Evolutionary conservation across 2,888 invertebrate genomes (phyloP).

Genomic region (Matsumyia berberina): DNA sequence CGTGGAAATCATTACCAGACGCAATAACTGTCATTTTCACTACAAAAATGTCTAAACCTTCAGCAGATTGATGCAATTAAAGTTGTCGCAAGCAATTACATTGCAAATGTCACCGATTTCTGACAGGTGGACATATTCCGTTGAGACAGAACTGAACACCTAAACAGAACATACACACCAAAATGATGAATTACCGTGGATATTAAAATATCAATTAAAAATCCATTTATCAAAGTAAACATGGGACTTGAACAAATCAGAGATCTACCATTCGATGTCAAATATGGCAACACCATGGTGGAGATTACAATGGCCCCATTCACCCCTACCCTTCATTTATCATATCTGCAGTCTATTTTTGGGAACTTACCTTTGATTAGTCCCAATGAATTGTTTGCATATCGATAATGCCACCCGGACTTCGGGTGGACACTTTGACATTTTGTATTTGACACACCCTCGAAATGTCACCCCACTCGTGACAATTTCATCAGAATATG

Average conservation of each 20-base stretch:
- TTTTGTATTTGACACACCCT: constrained; percentile 49
- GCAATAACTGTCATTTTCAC: constrained; percentile 23
- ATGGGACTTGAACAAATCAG: constrained; percentile 15
- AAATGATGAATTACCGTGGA: constrained; percentile 21
- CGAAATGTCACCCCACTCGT: constrained; percentile 1
- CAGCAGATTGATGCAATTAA: constrained; percentile 17
- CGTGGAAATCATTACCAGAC: neutral
- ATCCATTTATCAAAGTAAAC: constrained; percentile 60
- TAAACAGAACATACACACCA: neutral
- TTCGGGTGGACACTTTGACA: constrained; percentile 40
- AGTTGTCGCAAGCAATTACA: constrained; percentile 18
- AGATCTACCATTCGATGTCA: constrained; percentile 15
- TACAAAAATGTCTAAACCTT: neutral
- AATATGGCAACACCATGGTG: constrained; percentile 6
- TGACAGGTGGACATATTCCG: constrained; percentile 16
- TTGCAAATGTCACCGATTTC: constrained; percentile 35
- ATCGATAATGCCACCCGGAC: constrained; percentile 27
- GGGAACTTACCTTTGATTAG: constrained; percentile 22
- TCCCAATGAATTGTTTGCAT: constrained; percentile 28
- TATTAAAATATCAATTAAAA: constrained; percentile 67
- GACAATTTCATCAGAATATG: constrained; percentile 46
- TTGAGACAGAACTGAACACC: constrained; percentile 13
- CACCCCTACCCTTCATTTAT: neutral
- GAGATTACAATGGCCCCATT: neutral
- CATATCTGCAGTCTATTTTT: constrained; percentile 11